Percentiles rank a stretch among this genome's conserved stretches.
Evolutionary conservation across 2,888 invertebrate genomes (phyloP).

Genomic region (Hypselothyrea guttata): DNA sequence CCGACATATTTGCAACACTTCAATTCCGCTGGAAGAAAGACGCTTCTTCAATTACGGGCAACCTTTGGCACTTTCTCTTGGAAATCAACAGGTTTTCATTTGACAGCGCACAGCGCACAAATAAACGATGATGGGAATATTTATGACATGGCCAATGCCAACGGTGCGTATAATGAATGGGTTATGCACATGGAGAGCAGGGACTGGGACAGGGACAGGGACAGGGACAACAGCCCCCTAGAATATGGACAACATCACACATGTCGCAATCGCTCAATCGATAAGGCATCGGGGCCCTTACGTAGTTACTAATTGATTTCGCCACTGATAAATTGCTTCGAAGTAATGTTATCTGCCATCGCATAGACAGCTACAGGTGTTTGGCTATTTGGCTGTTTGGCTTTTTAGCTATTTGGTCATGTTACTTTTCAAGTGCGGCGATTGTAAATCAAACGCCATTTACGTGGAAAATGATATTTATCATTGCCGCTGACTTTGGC

Average conservation of each 20-base stretch:
- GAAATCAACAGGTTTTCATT: conserved; percentile 75
- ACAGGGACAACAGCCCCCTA: conserved; percentile 9
- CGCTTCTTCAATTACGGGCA: conserved; percentile 61
- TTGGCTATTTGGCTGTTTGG: too few relatives aligned
- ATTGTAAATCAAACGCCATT: conserved; percentile 66
- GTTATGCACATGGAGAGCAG: conserved; percentile 41
- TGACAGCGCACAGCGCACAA: conserved; percentile 53
- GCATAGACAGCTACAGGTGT: conserved; percentile 25
- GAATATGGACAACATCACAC: too few relatives aligned
- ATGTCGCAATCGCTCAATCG: conserved; percentile 27
- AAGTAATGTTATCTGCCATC: conserved; percentile 40
- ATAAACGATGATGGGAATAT: conserved; percentile 78
- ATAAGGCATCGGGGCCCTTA: conserved; percentile 52
- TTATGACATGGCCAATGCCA: conserved; percentile 72
- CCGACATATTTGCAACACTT: conserved; percentile 38
- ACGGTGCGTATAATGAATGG: conserved; percentile 73
- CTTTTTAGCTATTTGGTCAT: conserved; percentile 52
- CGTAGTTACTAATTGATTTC: conserved; percentile 73
- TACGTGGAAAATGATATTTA: conserved; percentile 50
- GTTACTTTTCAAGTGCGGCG: conserved; percentile 28
- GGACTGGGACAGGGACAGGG: not conserved
- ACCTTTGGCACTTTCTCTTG: conserved; percentile 43
- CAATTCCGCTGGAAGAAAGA: conserved; percentile 38
- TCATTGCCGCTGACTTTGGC: conserved; percentile 30
- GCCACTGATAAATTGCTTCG: conserved; percentile 67